Conservation (phyloP, 2,888 invertebrate species). For the Dione vanillae region DNA sequence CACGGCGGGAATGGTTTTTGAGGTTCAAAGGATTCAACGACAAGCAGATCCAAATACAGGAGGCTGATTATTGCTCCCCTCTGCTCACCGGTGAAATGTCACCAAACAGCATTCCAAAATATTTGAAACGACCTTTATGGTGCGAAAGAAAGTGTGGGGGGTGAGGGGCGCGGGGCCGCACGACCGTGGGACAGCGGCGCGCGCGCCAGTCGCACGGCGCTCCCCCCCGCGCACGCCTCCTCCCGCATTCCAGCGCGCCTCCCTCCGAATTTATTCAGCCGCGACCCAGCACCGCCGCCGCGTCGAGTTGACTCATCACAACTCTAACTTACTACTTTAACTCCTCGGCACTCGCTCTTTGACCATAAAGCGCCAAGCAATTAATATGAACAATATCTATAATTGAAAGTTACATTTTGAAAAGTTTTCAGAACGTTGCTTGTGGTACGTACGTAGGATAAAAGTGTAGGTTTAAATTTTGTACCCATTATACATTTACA, state of each 20-base stretch:
- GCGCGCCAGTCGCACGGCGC: slow-evolving; percentile 82
- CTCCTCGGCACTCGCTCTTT: neutral
- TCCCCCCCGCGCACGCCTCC: slow-evolving; percentile 72
- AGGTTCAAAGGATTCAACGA: slow-evolving; percentile 47
- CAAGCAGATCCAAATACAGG: slow-evolving; percentile 62
- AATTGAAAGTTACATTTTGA: neutral
- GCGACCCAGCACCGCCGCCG: slow-evolving; percentile 60
- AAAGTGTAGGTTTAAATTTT: neutral
- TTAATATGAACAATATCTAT: neutral
- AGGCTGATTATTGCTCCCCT: slow-evolving; percentile 72
- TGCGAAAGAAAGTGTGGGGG: slow-evolving; percentile 81
- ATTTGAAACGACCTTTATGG: slow-evolving; percentile 85
- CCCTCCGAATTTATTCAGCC: slow-evolving; percentile 83
- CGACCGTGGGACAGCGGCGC: slow-evolving; percentile 88
- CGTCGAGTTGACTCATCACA: slow-evolving; percentile 36
- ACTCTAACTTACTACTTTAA: slow-evolving; percentile 16
- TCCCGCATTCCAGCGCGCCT: slow-evolving; percentile 78
- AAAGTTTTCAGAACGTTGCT: neutral
- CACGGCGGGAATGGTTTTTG: slow-evolving; percentile 30
- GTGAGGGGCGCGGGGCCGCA: slow-evolving; percentile 82
- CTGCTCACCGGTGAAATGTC: slow-evolving; percentile 80
- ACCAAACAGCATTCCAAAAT: slow-evolving; percentile 83
- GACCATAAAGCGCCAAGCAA: neutral
- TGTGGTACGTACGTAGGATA: neutral
- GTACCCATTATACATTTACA: neutral